Percentiles rank a stretch among this genome's conserved stretches.
Conservation (phyloP, 2,888 invertebrate species). For the Nipponacmea schrenckii region DNA sequence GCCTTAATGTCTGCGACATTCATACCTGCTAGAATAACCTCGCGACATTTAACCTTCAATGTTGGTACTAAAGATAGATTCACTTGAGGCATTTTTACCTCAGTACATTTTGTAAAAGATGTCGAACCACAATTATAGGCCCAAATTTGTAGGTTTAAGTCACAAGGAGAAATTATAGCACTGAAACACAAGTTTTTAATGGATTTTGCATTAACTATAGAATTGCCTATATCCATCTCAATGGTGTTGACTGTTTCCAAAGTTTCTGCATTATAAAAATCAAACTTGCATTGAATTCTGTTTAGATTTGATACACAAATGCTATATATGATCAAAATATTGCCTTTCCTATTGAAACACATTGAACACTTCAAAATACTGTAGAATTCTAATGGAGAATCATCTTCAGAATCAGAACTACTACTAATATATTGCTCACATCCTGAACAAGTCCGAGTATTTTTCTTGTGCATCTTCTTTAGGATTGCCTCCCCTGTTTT, state of each 20-base stretch:
- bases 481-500: slow-evolving; percentile 1
- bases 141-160: not conserved
- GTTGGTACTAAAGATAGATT: not conserved
- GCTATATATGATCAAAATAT: slow-evolving; percentile 12
- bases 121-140: not conserved
- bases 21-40: not conserved
- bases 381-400: slow-evolving; percentile 6
- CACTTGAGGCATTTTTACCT: not conserved
- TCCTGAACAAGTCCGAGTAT: not conserved
- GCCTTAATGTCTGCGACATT: not conserved
- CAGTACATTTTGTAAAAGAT: not conserved
- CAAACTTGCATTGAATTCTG: slow-evolving; percentile 9
- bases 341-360: slow-evolving; percentile 15
- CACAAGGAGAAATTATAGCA: not conserved
- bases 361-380: slow-evolving; percentile 12
- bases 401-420: slow-evolving; percentile 9
- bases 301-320: not conserved
- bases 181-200: not conserved
- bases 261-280: slow-evolving; percentile 12
- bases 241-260: not conserved
- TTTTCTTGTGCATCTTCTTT: slow-evolving; percentile 1
- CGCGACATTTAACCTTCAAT: not conserved
- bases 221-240: no score
- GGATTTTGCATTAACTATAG: no score
- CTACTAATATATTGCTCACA: not conserved